A percentile compares a stretch with the other conserved stretches of the same genome.
These are phyloP conservation scores for Neosalanx taihuensis DNA, from an alignment of 2,797 vertebrate genomes.

Conservation along the genomic window DNA sequence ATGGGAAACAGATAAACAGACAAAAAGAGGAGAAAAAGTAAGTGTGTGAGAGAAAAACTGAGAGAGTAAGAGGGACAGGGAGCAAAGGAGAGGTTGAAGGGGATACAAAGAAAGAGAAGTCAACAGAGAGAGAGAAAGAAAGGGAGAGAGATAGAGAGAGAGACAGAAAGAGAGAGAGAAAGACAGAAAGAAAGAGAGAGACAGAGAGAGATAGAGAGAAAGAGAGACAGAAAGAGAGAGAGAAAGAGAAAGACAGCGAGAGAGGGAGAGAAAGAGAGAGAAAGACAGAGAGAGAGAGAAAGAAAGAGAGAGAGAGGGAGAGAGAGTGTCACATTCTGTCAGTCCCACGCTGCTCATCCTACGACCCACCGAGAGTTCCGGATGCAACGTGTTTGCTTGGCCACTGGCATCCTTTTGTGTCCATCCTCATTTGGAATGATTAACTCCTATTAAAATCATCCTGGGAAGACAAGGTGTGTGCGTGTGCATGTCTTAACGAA, in stretches of 20 bases:
- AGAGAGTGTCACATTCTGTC: not conserved
- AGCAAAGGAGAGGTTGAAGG: not conserved
- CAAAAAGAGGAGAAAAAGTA: not conserved
- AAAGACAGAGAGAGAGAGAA: not conserved
- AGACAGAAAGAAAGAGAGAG: too few species aligned
- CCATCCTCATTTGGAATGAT: not conserved
- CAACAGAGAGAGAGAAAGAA: conserved; percentile 5
- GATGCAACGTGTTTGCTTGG: not conserved
- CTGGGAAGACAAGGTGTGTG: not conserved
- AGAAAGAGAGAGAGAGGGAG: not conserved
- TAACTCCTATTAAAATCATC: conserved; percentile 17
- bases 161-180: not conserved
- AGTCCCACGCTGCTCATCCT: not conserved
- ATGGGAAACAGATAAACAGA: not conserved
- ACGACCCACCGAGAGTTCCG: not conserved
- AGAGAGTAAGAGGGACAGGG: not conserved
- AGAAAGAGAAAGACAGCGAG: not conserved
- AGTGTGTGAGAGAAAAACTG: too few species aligned
- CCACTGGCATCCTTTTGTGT: not conserved
- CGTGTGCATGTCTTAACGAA: not conserved
- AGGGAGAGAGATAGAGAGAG: not conserved
- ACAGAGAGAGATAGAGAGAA: not conserved
- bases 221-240: not conserved
- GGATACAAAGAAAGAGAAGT: not conserved
- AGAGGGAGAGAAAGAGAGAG: conserved; percentile 10